Base-by-base conservation (phyloP, 1,140 invertebrate genomes). In the Drosophila trapezifrons region DNA sequence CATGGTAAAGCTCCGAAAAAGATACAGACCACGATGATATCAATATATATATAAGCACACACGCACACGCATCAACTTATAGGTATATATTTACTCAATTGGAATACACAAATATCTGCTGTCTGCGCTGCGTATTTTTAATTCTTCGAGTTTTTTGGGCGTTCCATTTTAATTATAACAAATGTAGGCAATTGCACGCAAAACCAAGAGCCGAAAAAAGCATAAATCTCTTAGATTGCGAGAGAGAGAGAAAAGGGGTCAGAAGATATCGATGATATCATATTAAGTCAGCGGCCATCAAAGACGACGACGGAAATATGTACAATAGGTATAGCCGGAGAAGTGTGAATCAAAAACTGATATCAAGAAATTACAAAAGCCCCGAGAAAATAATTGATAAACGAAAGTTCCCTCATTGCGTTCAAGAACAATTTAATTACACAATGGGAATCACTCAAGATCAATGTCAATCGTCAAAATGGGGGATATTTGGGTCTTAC, bases 141-240 rank as follows among this genome's bases (percentile, higher is more conserved):
- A 71, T 47, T 52, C 25, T 32, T 38, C 13, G 27, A 66, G 25
- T 58, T 73, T 73, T 73, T 73, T 38, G 72, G 72, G 72, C 59
- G 71, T 75, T 75, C 52, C 71, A 65, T 57, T 75, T 75, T 75
- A 75, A 75, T 57, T 75, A 75, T 75, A 65, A 75, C 51, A 72
- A 72, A 72, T 72, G 52, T 55, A 71, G 71, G 59, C 72, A 75
- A 75, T 75, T 75, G 72, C 71, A 75, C 4, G 64, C 63, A 52
- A 37, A 47, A 22, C 29, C 37, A 25, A 29, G 57, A 74, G 25
- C n/a, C 46, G 18, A 37, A 35, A 12, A 13, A 35, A 35, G 51
- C 72, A 75, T 75, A 75, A 75, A 75, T 75, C 59, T 65, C 22
- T 51, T 25, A 37, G 73, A 59, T 38, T 51, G n/a, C 12, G 35